Evolutionary conservation across 2,888 invertebrate genomes (phyloP), one percentile per base, ranked within the genome.

Genomic region (Achlya flavicornis): DNA sequence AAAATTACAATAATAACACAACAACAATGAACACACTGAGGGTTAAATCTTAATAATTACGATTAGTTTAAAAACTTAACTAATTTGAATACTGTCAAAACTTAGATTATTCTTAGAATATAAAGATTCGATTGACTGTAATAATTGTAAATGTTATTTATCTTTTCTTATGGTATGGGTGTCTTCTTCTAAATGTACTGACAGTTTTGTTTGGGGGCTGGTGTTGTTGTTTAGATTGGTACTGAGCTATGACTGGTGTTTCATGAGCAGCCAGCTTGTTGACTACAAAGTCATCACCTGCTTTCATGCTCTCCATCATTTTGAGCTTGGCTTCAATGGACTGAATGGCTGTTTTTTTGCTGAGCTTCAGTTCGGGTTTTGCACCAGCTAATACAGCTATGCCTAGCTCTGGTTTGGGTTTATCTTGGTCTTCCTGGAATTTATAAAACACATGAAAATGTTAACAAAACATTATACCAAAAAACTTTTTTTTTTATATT

Each of bases 271-370:
- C 94, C 4, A 96, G 93, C 79, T 96, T 96, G 81, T 97, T 97
- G 6, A 97, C 94, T 65, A 96, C 96, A 75, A 97, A 95, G 80
- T 97, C 97, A 71, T 96, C 96, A 59, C 95, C 95, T 0, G 95
- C 94, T 73, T 95, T 94, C 83, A 95, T 94, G 69, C 94, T 95
- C 75, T 97, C 96, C 95, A 98, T 96, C 85, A 96, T 91, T 80
- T 97, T 97, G 0, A 98, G 90, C 87, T 98, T 98, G 0, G 97
- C 97, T 85, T 98, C 98, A 66, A 98, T 98, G 0, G 97, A 97
- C 81, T 97, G 97, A 72, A 98, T 98, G 64, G 97, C 97, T 10
- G 96, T 96, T 80, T 96, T 95, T 77, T 96, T 96, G 83, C 97
- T 97, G 3, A 96, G 89, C 88, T 96, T 96, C 2, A 93, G 78